Evolutionary conservation across 2,888 invertebrate species (phyloP).

Genomic region (Macrophya alboannulata): DNA sequence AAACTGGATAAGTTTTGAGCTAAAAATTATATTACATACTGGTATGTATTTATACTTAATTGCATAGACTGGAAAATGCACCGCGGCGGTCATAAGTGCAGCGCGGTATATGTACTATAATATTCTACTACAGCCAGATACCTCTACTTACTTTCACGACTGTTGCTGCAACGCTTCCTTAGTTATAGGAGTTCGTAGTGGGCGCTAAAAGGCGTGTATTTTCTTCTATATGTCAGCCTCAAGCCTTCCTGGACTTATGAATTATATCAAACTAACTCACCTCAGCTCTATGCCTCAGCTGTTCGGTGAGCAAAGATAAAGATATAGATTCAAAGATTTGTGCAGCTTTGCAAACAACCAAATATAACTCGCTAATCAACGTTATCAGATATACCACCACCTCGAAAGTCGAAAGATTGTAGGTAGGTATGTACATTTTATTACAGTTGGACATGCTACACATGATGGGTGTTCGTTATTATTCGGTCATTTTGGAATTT

Average conservation of each 20-base stretch:
- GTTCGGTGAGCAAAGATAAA: not conserved
- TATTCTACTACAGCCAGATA: not conserved
- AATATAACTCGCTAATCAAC: not conserved
- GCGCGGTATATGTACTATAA: not conserved
- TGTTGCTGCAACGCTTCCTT: conserved; percentile 44
- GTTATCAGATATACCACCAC: conserved; percentile 15
- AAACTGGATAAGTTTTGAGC: not conserved
- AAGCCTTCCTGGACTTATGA: conserved; percentile 38
- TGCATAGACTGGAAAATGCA: conserved; percentile 18
- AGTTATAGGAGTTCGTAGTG: conserved; percentile 10
- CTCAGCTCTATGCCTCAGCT: not conserved
- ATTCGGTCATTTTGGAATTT: too few species aligned
- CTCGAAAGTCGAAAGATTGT: not conserved
- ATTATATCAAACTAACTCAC: conserved; percentile 14
- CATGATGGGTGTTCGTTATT: too few species aligned
- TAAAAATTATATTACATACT: conserved; percentile 8
- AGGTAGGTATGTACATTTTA: too few species aligned
- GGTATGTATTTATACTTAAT: not conserved
- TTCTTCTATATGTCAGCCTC: conserved; percentile 16
- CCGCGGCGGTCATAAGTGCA: not conserved
- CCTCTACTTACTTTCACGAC: conserved; percentile 48
- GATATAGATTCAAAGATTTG: not conserved
- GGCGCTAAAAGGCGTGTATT: conserved; percentile 46
- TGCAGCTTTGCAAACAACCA: not conserved
- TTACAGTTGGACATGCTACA: too few species aligned